These are phyloP conservation scores for Musca vetustissima DNA, from an alignment of 1,140 invertebrate species.

Conservation along the genomic window DNA sequence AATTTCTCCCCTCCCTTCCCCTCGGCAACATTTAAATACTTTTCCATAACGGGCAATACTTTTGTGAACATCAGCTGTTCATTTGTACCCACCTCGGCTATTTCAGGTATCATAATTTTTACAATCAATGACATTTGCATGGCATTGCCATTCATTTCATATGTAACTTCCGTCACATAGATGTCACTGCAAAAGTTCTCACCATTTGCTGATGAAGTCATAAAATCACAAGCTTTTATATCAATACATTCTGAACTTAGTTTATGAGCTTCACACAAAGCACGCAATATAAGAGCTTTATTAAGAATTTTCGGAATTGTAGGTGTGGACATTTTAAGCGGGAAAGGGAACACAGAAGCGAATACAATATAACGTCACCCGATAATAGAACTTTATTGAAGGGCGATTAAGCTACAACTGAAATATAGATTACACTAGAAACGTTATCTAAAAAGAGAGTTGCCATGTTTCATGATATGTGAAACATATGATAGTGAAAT, in stretches of 20 bases:
- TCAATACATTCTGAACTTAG: not conserved
- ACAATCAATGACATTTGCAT: not conserved
- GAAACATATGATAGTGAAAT: too few species aligned
- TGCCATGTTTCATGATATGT: too few species aligned
- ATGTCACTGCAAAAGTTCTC: constrained; percentile 55
- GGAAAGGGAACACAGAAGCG: too few species aligned
- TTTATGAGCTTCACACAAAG: not conserved
- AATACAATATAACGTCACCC: too few species aligned
- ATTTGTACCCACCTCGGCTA: not conserved
- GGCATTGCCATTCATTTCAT: constrained; percentile 25
- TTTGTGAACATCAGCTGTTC: not conserved
- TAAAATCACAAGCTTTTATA: constrained; percentile 10
- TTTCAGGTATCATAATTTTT: constrained; percentile 6
- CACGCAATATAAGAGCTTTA: not conserved
- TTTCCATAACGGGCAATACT: not conserved
- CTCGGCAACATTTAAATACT: not conserved
- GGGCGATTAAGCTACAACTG: too few species aligned
- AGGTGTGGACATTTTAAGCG: too few species aligned
- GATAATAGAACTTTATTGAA: too few species aligned
- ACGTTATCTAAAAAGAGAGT: too few species aligned
- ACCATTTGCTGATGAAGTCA: constrained; percentile 25
- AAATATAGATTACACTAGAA: too few species aligned
- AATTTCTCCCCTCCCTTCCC: too few species aligned
- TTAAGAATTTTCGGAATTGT: not conserved
- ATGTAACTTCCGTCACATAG: constrained; percentile 40